Percentiles rank a stretch among this genome's conserved stretches.
Evolutionary conservation across 2,113 vertebrate species (phyloP).

Genomic region (Apteryx mantelli): DNA sequence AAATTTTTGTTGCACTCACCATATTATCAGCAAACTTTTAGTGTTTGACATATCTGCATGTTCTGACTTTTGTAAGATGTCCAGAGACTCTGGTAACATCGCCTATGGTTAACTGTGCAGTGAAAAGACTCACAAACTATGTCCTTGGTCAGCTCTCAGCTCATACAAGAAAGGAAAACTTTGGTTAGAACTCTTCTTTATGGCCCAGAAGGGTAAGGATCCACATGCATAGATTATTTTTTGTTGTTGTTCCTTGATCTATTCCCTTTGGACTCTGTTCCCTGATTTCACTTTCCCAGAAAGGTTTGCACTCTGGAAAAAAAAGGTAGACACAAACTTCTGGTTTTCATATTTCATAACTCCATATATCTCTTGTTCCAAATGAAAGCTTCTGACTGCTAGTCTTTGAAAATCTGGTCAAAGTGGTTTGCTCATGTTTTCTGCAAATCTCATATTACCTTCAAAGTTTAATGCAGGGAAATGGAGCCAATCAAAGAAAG

Average conservation of each 20-base stretch:
- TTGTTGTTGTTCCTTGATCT: neutral
- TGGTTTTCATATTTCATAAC: neutral
- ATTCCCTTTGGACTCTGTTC: neutral
- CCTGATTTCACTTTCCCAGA: neutral
- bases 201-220: neutral
- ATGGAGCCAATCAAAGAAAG: neutral
- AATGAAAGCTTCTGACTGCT: neutral
- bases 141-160: neutral
- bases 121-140: neutral
- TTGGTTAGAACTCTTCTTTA: neutral
- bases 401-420: neutral
- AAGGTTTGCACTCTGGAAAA: neutral
- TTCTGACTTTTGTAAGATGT: neutral
- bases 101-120: neutral
- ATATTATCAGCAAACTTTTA: neutral
- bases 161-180: neutral
- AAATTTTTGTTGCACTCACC: neutral
- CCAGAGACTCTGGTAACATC: neutral
- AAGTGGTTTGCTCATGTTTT: rapidly evolving
- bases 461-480: neutral
- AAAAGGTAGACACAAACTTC: neutral
- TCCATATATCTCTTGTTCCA: neutral
- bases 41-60: neutral
- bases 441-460: neutral
- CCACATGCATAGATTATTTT: neutral